These are phyloP conservation scores for Hephaestus fuliginosus DNA, from an alignment of 2,797 vertebrate species.

Conservation along the genomic window DNA sequence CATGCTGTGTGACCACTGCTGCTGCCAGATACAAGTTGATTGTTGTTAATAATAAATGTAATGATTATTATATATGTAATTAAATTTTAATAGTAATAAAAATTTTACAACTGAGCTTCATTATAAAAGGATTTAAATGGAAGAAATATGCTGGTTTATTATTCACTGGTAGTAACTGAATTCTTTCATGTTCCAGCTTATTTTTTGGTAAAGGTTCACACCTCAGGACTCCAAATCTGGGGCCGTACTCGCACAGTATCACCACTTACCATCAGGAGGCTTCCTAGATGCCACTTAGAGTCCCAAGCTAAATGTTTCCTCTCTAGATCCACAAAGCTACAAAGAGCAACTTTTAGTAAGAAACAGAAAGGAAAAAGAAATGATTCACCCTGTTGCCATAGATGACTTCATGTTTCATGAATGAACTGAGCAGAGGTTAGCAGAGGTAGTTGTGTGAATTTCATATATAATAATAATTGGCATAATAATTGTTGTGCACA, in stretches of 20 bases:
- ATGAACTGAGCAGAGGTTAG: not conserved
- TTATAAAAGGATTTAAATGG: constrained; percentile 18
- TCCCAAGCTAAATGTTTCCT: not conserved
- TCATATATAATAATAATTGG: too few species aligned
- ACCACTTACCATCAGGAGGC: not conserved
- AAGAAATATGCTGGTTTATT: constrained; percentile 16
- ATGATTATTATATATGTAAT: not conserved
- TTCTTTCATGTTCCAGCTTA: not conserved
- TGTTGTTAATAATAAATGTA: constrained; percentile 21
- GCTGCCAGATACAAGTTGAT: not conserved
- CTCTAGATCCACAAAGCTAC: not conserved
- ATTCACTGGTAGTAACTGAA: constrained; percentile 12
- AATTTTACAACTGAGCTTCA: not conserved
- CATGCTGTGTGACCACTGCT: constrained; percentile 22
- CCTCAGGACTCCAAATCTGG: not conserved
- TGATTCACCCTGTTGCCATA: not conserved
- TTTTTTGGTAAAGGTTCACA: not conserved
- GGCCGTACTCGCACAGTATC: not conserved
- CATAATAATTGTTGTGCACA: too few species aligned
- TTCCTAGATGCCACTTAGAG: constrained; percentile 10
- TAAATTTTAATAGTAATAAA: too few species aligned
- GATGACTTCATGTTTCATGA: not conserved
- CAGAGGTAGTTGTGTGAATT: not conserved
- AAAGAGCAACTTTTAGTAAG: not conserved
- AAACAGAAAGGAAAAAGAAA: not conserved